Conservation (phyloP, 2,113 vertebrate genomes). For the Artemisiospiza belli region DNA sequence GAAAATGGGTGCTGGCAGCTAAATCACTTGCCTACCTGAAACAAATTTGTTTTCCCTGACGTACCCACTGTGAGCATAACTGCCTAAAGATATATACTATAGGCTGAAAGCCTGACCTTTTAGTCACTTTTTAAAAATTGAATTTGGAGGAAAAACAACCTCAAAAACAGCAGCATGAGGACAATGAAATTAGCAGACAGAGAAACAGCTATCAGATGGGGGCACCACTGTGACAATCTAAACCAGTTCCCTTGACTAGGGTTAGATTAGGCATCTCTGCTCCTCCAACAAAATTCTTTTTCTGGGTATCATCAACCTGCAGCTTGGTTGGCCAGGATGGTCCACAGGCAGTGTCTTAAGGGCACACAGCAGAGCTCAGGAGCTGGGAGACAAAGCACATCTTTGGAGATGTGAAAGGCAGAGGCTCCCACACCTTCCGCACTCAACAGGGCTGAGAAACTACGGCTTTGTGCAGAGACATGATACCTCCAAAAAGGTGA, state of each 20-base stretch:
- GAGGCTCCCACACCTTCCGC: background rate
- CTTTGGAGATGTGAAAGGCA: background rate
- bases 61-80: background rate
- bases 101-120: background rate
- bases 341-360: background rate
- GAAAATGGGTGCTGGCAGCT: conserved; percentile 13
- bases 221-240: background rate
- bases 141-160: background rate
- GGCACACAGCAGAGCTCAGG: background rate
- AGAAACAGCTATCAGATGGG: background rate
- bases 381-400: background rate
- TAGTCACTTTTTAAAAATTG: background rate
- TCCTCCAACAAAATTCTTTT: background rate
- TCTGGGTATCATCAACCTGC: background rate
- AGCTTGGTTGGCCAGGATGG: background rate
- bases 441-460: conserved; percentile 6
- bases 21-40: conserved; percentile 20
- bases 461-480: background rate
- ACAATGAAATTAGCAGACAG: background rate
- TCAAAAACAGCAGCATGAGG: background rate
- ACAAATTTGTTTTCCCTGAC: background rate
- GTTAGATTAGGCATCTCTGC: background rate
- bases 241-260: background rate
- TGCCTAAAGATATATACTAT: background rate
- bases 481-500: conserved; percentile 52